Evolutionary conservation across 2,888 invertebrate genomes (phyloP).

Genomic region (Meandrusa payeni): DNA sequence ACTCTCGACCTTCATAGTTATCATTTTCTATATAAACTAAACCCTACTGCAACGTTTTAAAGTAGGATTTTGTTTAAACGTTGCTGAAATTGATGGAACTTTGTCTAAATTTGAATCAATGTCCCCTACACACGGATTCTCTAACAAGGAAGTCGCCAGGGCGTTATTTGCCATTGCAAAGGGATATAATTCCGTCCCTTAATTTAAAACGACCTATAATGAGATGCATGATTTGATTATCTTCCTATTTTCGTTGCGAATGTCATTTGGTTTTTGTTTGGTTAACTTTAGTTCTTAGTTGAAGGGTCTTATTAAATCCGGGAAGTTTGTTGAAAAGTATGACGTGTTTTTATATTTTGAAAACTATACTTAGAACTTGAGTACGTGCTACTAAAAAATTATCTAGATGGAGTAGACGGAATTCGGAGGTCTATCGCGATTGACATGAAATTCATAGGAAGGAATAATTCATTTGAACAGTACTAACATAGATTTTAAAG

Average conservation of each 20-base stretch:
- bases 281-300: constrained; percentile 6
- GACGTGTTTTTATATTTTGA: no score
- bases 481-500: no score
- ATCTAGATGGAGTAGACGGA: no score
- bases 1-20: constrained; percentile 31
- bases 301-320: constrained; percentile 23
- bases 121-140: constrained; percentile 57
- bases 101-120: constrained; percentile 37
- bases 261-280: constrained; percentile 27
- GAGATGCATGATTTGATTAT: constrained; percentile 72
- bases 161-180: constrained; percentile 73
- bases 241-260: constrained; percentile 31
- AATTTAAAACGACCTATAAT: constrained; percentile 72
- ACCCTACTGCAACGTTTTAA: constrained; percentile 29
- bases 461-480: no score
- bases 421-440: no score
- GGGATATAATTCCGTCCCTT: constrained; percentile 69
- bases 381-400: no score
- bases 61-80: constrained; percentile 27
- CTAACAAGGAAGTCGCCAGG: constrained; percentile 69
- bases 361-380: no score
- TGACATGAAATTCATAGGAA: no score
- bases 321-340: constrained; percentile 19
- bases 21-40: constrained; percentile 29
- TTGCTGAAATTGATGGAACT: constrained; percentile 34